phyloP scores from a whole-genome alignment of 2,888 invertebrate genomes.

The Papilio gigon region DNA sequence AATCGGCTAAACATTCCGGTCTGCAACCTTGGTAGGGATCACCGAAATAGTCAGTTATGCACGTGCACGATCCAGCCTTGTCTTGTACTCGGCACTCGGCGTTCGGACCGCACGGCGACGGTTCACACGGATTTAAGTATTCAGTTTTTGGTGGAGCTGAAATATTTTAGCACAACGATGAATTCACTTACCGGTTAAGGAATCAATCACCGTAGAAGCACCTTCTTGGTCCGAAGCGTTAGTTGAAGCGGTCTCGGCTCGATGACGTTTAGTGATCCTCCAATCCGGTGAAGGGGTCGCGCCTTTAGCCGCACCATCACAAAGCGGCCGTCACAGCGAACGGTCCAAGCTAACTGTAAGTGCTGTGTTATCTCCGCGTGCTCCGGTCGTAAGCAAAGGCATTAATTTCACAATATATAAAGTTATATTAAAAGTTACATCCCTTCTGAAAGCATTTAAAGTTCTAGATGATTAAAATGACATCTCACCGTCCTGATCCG shows the following conservation, averaged over 20 bases:
- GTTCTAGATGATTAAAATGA: constrained; percentile 61
- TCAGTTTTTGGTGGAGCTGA: constrained; percentile 75
- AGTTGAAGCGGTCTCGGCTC: constrained; percentile 80
- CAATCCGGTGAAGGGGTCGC: constrained; percentile 71
- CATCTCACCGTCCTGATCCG: constrained; percentile 61
- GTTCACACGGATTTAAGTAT: constrained; percentile 83
- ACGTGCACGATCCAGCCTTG: constrained; percentile 88
- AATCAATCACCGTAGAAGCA: constrained; percentile 76
- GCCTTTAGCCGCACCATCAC: constrained; percentile 75
- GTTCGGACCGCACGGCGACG: constrained; percentile 86
- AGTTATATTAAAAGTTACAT: constrained; percentile 72
- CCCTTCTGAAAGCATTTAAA: constrained; percentile 75
- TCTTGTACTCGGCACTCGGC: constrained; percentile 88
- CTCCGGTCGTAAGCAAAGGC: constrained; percentile 80
- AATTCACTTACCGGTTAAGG: constrained; percentile 70
- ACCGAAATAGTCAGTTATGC: constrained; percentile 87
- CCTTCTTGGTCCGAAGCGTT: constrained; percentile 80
- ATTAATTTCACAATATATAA: constrained; percentile 74
- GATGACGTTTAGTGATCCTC: constrained; percentile 77
- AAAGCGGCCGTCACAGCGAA: constrained; percentile 74
- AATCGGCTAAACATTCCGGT: constrained; percentile 85
- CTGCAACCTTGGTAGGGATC: constrained; percentile 89
- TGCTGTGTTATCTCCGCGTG: constrained; percentile 82
- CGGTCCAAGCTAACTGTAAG: constrained; percentile 82
- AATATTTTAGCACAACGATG: constrained; percentile 65